phyloP scores from a whole-genome alignment of 2,113 vertebrate species.

The Acinonyx jubatus region DNA sequence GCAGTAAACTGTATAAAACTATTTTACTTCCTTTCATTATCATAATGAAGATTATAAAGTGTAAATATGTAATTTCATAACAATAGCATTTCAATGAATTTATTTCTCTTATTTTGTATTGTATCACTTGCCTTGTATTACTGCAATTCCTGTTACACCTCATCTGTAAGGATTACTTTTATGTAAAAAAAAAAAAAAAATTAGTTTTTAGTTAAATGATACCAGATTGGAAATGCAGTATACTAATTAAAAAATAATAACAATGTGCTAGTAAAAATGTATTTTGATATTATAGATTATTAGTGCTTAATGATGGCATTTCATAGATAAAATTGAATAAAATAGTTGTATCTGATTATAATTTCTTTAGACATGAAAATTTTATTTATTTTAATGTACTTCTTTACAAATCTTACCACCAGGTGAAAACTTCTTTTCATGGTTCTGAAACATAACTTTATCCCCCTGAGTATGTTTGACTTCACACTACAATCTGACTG shows the following conservation, averaged over 20 bases:
- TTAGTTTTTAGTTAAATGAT: not conserved
- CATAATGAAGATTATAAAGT: conserved; percentile 14
- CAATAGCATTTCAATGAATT: conserved; percentile 25
- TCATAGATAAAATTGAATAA: not conserved
- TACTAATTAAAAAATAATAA: not conserved
- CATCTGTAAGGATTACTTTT: not conserved
- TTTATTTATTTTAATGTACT: conserved; percentile 18
- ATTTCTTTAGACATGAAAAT: conserved; percentile 39
- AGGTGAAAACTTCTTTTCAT: conserved; percentile 18
- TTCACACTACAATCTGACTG: conserved; percentile 57
- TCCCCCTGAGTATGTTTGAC: conserved; percentile 29
- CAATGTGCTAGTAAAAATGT: not conserved
- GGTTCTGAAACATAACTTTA: conserved; percentile 28
- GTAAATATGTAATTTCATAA: conserved; percentile 24
- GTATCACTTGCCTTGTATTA: not conserved
- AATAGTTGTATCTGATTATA: conserved; percentile 16
- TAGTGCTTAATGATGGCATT: conserved; percentile 1
- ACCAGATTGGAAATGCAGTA: not conserved
- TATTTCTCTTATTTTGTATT: not conserved
- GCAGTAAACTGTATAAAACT: not conserved
- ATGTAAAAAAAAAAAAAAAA: not conserved
- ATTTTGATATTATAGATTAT: conserved; percentile 43
- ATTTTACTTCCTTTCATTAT: not conserved
- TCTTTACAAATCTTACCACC: conserved; percentile 13
- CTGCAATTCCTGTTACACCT: not conserved